These are phyloP conservation scores for Pseudomyrmex pallidus DNA, from an alignment of 1,140 invertebrate genomes.

Conservation along the genomic window DNA sequence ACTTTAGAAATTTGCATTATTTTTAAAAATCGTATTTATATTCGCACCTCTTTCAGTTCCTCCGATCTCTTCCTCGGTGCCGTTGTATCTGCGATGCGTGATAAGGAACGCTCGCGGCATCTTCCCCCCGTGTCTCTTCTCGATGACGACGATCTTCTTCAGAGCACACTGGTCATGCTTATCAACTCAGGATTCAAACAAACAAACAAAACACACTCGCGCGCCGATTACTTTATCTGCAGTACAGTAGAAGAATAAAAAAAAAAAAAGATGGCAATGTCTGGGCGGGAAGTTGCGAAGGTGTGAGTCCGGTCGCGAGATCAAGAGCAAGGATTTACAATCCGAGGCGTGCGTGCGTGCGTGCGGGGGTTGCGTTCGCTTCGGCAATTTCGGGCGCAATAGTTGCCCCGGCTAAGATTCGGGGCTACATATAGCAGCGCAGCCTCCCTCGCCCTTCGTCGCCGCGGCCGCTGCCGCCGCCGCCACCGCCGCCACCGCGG, in stretches of 20 bases:
- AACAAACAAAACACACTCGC: conserved; percentile 62
- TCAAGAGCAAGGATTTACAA: not conserved
- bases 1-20: too few relatives aligned
- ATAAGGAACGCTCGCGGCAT: conserved; percentile 87
- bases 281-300: too few relatives aligned
- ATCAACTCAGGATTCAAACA: conserved; percentile 28
- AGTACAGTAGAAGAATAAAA: not conserved
- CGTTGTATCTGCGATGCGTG: conserved; percentile 86
- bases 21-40: too few relatives aligned
- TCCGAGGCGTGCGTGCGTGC: conserved; percentile 18
- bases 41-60: conserved; percentile 80
- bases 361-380: conserved; percentile 76
- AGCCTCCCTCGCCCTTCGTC: conserved; percentile 80
- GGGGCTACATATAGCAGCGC: conserved; percentile 84
- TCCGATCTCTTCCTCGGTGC: conserved; percentile 81
- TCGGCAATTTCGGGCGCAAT: conserved; percentile 82
- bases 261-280: not conserved
- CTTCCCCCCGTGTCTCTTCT: conserved; percentile 45
- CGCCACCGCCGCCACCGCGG: conserved; percentile 21
- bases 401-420: conserved; percentile 82
- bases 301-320: not conserved
- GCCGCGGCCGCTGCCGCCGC: conserved; percentile 50
- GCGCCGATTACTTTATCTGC: conserved; percentile 37
- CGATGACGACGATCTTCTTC: not conserved
- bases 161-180: conserved; percentile 62